Conservation (phyloP, 2,113 vertebrate species). For the Microtus oregoni region DNA sequence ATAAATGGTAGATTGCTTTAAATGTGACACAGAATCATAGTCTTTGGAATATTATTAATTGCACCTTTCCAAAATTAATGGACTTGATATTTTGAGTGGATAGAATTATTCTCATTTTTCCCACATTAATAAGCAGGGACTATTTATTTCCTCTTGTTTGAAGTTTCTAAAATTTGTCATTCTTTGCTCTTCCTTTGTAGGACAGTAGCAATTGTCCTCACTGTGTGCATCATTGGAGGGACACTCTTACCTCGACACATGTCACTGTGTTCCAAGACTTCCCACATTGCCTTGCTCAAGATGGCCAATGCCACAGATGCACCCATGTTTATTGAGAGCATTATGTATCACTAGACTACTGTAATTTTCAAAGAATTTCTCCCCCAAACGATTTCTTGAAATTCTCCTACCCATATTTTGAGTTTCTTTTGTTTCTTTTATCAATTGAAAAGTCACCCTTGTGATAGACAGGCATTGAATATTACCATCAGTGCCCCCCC, state of each 20-base stretch:
- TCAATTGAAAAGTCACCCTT: neutral
- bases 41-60: constrained; percentile 29
- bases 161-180: neutral
- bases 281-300: neutral
- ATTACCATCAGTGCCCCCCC: neutral
- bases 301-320: neutral
- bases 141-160: neutral
- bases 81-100: constrained; percentile 15
- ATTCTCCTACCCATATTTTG: neutral
- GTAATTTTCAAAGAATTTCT: neutral
- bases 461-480: neutral
- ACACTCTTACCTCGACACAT: neutral
- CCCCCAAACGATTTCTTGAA: neutral
- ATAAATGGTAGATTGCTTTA: neutral
- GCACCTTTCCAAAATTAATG: constrained; percentile 11
- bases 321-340: neutral
- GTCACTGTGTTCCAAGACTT: neutral
- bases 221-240: neutral
- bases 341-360: neutral
- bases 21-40: constrained; percentile 19
- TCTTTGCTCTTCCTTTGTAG: constrained; percentile 43
- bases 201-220: neutral
- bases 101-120: neutral
- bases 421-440: neutral
- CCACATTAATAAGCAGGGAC: neutral